Evolutionary conservation across 2,888 invertebrate species (phyloP).

Genomic region (Erannis defoliaria): DNA sequence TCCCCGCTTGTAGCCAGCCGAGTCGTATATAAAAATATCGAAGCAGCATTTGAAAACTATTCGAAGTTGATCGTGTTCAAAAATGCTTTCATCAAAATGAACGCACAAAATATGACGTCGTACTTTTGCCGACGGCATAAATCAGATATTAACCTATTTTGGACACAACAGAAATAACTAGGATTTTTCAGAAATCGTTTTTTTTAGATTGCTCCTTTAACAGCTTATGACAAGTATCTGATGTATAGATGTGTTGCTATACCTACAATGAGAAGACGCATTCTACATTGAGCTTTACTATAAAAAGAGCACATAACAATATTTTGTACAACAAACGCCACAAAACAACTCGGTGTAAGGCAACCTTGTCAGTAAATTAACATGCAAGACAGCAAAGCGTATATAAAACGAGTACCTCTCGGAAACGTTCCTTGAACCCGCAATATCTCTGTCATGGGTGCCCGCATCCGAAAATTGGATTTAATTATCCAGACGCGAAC

Average conservation of each 20-base stretch:
- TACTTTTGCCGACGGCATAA: background rate
- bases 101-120: conserved; percentile 9
- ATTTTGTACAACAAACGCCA: background rate
- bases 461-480: conserved; percentile 74
- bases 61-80: conserved; percentile 21
- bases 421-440: conserved; percentile 48
- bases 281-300: background rate
- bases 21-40: conserved; percentile 5
- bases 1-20: too few species aligned
- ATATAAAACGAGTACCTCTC: conserved; percentile 18
- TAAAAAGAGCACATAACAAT: conserved; percentile 1
- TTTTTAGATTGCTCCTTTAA: too few species aligned
- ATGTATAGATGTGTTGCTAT: too few species aligned
- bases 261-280: too few species aligned
- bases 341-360: background rate
- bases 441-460: conserved; percentile 65
- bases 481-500: conserved; percentile 67
- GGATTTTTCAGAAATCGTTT: too few species aligned
- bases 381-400: conserved; percentile 19
- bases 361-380: conserved; percentile 16
- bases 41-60: conserved; percentile 14
- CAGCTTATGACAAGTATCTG: too few species aligned
- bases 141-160: too few species aligned
- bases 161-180: too few species aligned
- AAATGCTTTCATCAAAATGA: conserved; percentile 18